Evolutionary conservation across 64 coral and sea anemone species (phyloP), one percentile per base, ranked within the genome.

Genomic region (Dendronephthya gigantea): DNA sequence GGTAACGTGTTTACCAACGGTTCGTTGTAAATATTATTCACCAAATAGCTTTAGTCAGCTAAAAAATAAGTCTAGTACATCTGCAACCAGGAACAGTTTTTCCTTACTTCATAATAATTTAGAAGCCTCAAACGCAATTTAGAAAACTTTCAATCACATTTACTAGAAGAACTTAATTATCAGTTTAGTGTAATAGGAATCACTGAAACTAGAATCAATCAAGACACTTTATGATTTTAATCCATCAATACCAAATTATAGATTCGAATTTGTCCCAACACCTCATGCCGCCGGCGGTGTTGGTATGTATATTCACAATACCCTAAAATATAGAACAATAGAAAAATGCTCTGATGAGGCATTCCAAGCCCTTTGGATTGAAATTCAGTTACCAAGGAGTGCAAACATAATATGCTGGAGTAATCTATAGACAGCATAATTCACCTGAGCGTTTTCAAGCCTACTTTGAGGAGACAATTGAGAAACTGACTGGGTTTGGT

Each of bases 281-380:
- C 48, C 48, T 16, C 16, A 9, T 7, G 7, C 48, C 48, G 48
- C 48, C 7, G 48, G 48, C 7, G 48, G 48, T 16, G 48, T 50
- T 7, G 48, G 48, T 16, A 50, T 50, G 16, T 50, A 9, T 50
- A 50, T 50, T 16, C 7, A 50, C 16, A 7, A 50, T 9, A 9
- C 48, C 7, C 48, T 50, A 9, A 16, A 50, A 7, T 50, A 50
- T 50, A 7, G 7, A 16, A 16, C 16, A 50, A 7, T 50, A 9
- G 48, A 50, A 9, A 50, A 50, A n/a, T n/a, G n/a, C n/a, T n/a
- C n/a, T n/a, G n/a, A n/a, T n/a, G n/a, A n/a, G n/a, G n/a, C n/a
- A n/a, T n/a, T 83, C 62, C 79, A 88, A 45, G 62, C 86, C 40
- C 68, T 75, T 19, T 87, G 86, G 62, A 81, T 87, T 79, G 62